Evolutionary conservation across 2,113 vertebrate genomes (phyloP).

Genomic region (Galbula dea): DNA sequence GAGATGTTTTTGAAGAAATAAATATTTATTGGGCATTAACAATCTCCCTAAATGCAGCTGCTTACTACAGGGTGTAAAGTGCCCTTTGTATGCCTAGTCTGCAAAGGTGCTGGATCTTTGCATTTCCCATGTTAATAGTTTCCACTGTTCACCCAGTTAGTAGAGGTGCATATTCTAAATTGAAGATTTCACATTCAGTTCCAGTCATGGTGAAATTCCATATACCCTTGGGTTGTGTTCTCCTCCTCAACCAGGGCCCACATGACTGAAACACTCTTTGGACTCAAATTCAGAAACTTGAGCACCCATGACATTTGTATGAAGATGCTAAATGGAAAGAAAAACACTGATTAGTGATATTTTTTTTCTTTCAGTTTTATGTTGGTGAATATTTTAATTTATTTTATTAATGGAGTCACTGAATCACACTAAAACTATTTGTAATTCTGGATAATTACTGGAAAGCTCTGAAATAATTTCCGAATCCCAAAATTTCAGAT

Average conservation of each 20-base stretch:
- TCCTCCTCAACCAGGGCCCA: neutral
- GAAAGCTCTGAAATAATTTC: neutral
- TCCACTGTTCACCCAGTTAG: neutral
- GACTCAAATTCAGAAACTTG: neutral
- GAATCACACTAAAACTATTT: neutral
- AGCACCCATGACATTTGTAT: neutral
- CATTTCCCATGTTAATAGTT: neutral
- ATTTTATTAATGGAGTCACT: neutral
- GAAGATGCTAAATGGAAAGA: neutral
- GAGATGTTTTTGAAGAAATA: constrained; percentile 31
- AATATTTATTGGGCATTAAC: constrained; percentile 52
- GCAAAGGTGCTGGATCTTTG: neutral
- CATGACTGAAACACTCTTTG: neutral
- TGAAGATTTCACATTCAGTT: neutral
- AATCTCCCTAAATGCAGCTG: neutral
- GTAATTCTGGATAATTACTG: neutral
- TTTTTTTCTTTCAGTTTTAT: neutral
- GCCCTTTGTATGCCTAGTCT: neutral
- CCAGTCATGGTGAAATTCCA: neutral
- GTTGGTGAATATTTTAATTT: neutral
- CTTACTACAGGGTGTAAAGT: neutral
- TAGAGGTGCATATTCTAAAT: neutral
- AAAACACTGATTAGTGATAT: neutral
- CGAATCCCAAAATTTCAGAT: neutral
- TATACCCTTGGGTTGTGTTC: neutral